These are phyloP conservation scores for Lochmaea crataegi DNA, from an alignment of 2,888 invertebrate species.

Conservation along the genomic window DNA sequence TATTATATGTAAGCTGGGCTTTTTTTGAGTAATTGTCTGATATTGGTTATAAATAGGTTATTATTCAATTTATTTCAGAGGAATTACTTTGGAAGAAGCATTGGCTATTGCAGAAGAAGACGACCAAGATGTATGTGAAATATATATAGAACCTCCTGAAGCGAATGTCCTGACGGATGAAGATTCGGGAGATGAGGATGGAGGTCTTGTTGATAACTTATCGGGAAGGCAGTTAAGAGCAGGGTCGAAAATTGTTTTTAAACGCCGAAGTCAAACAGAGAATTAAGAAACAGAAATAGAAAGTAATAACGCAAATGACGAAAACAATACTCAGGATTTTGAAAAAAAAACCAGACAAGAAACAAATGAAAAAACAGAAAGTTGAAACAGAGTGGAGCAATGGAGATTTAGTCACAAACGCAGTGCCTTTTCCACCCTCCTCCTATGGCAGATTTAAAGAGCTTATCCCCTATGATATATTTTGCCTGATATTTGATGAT, in stretches of 20 bases:
- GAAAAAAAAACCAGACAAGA: neutral
- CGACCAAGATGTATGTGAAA: slow-evolving; percentile 6
- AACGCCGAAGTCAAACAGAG: neutral
- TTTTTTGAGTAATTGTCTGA: slow-evolving; percentile 7
- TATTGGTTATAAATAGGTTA: neutral
- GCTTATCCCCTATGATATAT: slow-evolving; percentile 25
- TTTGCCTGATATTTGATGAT: slow-evolving; percentile 10
- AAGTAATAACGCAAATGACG: neutral
- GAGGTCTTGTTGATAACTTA: slow-evolving; percentile 32
- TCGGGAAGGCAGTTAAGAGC: slow-evolving; percentile 28
- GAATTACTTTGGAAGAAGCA: slow-evolving; percentile 15
- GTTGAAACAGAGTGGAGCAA: slow-evolving; percentile 18
- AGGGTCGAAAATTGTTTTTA: slow-evolving; percentile 18
- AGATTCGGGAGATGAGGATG: too few relatives aligned
- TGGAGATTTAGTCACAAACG: neutral
- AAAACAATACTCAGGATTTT: neutral
- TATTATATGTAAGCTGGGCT: neutral
- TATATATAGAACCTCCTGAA: slow-evolving; percentile 29
- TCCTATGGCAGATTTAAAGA: slow-evolving; percentile 12
- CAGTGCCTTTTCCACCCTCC: slow-evolving; percentile 8
- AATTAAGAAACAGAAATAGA: neutral
- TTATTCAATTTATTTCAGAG: slow-evolving; percentile 6
- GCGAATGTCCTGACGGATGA: slow-evolving; percentile 19
- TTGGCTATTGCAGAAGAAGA: slow-evolving; percentile 12
- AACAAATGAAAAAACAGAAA: neutral